Base-by-base conservation (phyloP, 2,888 invertebrate genomes). In the Dascillus cervinus region DNA sequence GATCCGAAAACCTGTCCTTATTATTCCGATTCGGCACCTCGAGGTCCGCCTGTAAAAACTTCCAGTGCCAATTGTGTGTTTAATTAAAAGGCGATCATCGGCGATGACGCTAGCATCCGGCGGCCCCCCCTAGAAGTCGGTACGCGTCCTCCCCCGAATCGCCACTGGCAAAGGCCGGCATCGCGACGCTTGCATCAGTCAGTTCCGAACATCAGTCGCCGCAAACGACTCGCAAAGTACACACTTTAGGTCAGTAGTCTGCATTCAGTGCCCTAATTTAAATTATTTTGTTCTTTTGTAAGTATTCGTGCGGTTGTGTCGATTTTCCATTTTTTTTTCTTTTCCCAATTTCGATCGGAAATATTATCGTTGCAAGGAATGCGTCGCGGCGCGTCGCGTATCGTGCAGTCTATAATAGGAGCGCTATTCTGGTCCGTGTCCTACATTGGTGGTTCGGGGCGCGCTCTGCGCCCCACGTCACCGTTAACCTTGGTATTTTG, bases 121-220 rank as follows among this genome's bases (percentile, higher is more conserved):
- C 32, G 38, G 38, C 41, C 46, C 37, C 41, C 43, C 43, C 47
- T 44, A 50, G 43, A 44, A 33, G 22, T 32, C 33, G 32, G 25
- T 19, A 32, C 38, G 41, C 41, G 30, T 31, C 40, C 35, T 38
- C 34, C 41, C 44, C 37, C 46, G 43, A 41, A 24, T 47, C 46
- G 44, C 47, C 50, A 55, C 49, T 47, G 47, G 50, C 51, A 50
- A 53, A 55, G 54, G 49, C 52, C 35, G 44, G 44, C 52, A 45
- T 49, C 47, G 44, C 36, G 42, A 44, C 41, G 43, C 47, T 39
- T 49, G 47, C 43, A 47, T 51, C 57, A 63, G 62, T 64, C 59
- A 63, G 64, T 64, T 58, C 57, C 64, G 62, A 60, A 63, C 60
- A 55, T 49, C 61, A 58, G 62, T 63, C 61, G 62, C 58, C 55